Evolutionary conservation across 2,797 vertebrate species (phyloP).

Genomic region (Notamacropus eugenii): DNA sequence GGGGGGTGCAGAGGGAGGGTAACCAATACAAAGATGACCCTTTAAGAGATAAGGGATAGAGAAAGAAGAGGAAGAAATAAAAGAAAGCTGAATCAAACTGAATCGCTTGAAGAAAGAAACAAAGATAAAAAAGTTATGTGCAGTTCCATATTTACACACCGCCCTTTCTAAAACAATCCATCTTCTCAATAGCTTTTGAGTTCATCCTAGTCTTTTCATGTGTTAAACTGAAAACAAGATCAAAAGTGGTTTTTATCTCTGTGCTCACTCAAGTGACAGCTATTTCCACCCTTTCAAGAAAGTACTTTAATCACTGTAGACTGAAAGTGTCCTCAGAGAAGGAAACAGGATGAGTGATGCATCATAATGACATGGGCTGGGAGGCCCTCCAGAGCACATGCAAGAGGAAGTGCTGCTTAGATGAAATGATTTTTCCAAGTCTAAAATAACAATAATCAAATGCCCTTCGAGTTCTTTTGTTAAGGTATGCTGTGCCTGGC

Average conservation of each 20-base stretch:
- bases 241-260: constrained; percentile 30
- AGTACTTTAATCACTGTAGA: constrained; percentile 32
- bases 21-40: background rate
- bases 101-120: background rate
- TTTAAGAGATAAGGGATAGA: background rate
- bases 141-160: too few relatives aligned
- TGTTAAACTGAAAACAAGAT: constrained; percentile 51
- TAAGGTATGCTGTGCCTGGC: constrained; percentile 1
- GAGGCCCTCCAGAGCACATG: constrained; percentile 53
- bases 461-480: background rate
- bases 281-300: constrained; percentile 48
- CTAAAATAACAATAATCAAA: constrained; percentile 33
- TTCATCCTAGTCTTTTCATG: constrained; percentile 37
- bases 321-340: constrained; percentile 39
- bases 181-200: constrained; percentile 11
- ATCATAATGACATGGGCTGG: constrained; percentile 19
- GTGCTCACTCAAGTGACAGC: constrained; percentile 33
- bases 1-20: background rate
- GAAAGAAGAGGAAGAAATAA: background rate
- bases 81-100: background rate
- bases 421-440: constrained; percentile 41
- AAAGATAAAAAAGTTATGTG: background rate
- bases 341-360: constrained; percentile 11
- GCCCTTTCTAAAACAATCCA: background rate
- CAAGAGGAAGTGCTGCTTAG: constrained; percentile 33